Evolutionary conservation across 2,113 vertebrate genomes (phyloP).

Genomic region (Calyptomena viridis): DNA sequence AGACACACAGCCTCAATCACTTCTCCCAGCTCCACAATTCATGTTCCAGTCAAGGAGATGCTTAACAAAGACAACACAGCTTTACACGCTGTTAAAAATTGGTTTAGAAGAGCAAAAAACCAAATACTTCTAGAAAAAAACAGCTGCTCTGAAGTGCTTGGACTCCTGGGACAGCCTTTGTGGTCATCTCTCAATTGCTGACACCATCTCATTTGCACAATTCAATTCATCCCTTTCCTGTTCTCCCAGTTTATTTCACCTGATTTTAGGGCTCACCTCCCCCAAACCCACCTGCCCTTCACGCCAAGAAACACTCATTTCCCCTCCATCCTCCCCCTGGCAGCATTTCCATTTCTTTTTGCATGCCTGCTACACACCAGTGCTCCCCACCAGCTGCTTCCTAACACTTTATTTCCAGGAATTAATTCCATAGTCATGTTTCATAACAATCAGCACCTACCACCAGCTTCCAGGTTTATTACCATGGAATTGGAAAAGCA

Average conservation of each 20-base stretch:
- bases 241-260: neutral
- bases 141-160: neutral
- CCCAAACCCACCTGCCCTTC: neutral
- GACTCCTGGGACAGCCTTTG: neutral
- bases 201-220: neutral
- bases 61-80: rapidly evolving
- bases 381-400: neutral
- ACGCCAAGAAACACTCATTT: neutral
- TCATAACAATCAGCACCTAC: neutral
- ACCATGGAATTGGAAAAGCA: neutral
- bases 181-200: neutral
- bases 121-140: neutral
- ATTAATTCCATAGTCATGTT: neutral
- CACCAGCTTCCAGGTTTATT: neutral
- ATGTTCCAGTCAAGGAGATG: neutral
- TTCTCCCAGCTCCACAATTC: neutral
- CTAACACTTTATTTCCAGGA: neutral
- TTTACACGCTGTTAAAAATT: neutral
- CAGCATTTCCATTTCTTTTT: neutral
- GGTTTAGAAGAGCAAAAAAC: neutral
- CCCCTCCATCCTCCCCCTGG: neutral
- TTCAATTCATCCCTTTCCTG: neutral
- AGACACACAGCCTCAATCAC: neutral
- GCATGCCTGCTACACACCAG: neutral
- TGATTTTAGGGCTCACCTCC: neutral